Evolutionary conservation across 2,797 vertebrate genomes (phyloP).

Genomic region (Thunnus albacares): DNA sequence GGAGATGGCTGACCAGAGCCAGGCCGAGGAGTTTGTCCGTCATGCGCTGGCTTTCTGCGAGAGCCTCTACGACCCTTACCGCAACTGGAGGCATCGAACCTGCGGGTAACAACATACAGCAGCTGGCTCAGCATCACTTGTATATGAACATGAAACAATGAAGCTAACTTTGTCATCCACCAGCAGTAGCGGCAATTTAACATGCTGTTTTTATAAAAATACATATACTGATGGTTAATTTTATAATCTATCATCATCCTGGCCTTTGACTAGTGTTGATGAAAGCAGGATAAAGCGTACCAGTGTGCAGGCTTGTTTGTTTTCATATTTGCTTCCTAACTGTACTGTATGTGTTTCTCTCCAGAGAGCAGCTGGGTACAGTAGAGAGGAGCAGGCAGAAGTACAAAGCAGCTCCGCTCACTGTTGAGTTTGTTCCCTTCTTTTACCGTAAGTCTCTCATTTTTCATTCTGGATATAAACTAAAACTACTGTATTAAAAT

Average conservation of each 20-base stretch:
- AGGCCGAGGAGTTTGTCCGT: constrained; percentile 96
- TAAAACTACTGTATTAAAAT: not conserved
- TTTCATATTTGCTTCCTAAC: not conserved
- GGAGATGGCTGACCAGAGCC: constrained; percentile 95
- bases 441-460: constrained; percentile 94
- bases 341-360: constrained; percentile 10
- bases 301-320: not conserved
- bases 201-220: too few species aligned
- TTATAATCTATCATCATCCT: too few species aligned
- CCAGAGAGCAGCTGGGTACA: constrained; percentile 89
- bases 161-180: not conserved
- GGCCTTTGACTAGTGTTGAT: too few species aligned
- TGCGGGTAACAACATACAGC: constrained; percentile 86
- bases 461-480: not conserved
- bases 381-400: constrained; percentile 97
- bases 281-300: too few species aligned
- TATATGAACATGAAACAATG: not conserved
- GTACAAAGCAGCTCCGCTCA: constrained; percentile 95
- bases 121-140: not conserved
- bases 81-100: constrained; percentile 94
- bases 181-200: not conserved
- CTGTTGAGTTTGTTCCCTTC: constrained; percentile 97
- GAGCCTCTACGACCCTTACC: constrained; percentile 97
- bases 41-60: constrained; percentile 97
- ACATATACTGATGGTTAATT: too few species aligned